These are phyloP conservation scores for Homalodisca vitripennis DNA, from an alignment of 1,140 invertebrate genomes.

Conservation along the genomic window DNA sequence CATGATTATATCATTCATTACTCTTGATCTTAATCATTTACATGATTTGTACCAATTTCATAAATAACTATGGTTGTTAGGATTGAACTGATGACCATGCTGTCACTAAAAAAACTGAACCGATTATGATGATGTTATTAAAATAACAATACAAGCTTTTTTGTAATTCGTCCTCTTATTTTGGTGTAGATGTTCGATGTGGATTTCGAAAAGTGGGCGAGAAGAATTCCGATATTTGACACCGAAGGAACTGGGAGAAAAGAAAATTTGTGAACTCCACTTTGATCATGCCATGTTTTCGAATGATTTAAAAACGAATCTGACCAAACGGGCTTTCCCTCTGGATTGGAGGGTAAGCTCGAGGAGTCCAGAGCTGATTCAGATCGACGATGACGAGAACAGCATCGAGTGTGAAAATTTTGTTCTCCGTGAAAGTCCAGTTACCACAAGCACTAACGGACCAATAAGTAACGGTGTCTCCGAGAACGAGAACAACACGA, in stretches of 20 bases:
- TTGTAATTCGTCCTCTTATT: background rate
- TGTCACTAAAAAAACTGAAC: no score
- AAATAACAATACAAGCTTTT: no score
- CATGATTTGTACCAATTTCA: no score
- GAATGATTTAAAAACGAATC: background rate
- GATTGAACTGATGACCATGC: no score
- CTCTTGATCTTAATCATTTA: no score
- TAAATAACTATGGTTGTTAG: no score
- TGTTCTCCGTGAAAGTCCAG: background rate
- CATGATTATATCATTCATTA: no score
- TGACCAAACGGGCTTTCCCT: background rate
- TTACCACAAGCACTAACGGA: background rate
- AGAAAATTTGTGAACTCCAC: background rate
- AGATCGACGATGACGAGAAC: background rate
- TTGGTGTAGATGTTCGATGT: background rate
- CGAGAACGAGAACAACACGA: background rate
- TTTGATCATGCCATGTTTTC: background rate
- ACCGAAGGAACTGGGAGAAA: background rate
- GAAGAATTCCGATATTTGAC: background rate
- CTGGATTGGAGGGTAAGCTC: background rate
- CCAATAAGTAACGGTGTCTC: background rate
- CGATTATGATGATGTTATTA: no score
- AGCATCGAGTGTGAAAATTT: background rate
- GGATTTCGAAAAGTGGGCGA: background rate
- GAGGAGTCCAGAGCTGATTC: background rate